A percentile compares a stretch with the other conserved stretches of the same genome.
phyloP scores from a whole-genome alignment of 1,140 invertebrate species.

The Heliothis subflexa region DNA sequence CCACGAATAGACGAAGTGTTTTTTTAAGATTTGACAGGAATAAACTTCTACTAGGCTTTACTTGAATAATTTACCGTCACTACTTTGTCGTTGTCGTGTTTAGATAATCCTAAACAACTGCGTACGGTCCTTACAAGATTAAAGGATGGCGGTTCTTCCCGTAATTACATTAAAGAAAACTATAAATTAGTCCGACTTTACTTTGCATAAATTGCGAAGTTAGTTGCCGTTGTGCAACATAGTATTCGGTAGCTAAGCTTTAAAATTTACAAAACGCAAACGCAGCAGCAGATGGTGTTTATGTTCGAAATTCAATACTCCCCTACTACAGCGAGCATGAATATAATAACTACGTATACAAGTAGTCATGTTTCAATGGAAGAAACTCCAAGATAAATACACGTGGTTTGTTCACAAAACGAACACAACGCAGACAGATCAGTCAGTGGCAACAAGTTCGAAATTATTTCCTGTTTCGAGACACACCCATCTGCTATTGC shows the following conservation, averaged over 20 bases:
- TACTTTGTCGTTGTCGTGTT: slow-evolving; percentile 12
- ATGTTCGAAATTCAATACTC: slow-evolving; percentile 48
- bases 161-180: slow-evolving; percentile 23
- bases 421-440: slow-evolving; percentile 55
- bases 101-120: background rate
- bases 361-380: slow-evolving; percentile 50
- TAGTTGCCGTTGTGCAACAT: slow-evolving; percentile 27
- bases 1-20: slow-evolving; percentile 16
- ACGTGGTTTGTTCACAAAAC: slow-evolving; percentile 49
- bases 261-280: slow-evolving; percentile 45
- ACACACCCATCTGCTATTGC: slow-evolving; percentile 75
- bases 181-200: slow-evolving; percentile 12
- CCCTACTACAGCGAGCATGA: slow-evolving; percentile 22
- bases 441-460: slow-evolving; percentile 74
- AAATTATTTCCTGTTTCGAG: slow-evolving; percentile 75
- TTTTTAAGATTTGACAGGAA: slow-evolving; percentile 41
- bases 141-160: slow-evolving; percentile 2
- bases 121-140: background rate
- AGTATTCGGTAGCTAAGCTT: slow-evolving; percentile 6
- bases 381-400: slow-evolving; percentile 45
- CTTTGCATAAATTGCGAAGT: slow-evolving; percentile 34
- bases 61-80: slow-evolving; percentile 27
- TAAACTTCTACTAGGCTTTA: slow-evolving; percentile 31
- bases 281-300: slow-evolving; percentile 49
- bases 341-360: slow-evolving; percentile 49